A percentile compares a stretch with the other conserved stretches of the same genome.
phyloP scores from a whole-genome alignment of 2,888 invertebrate species.

The Cheilosia urbana region DNA sequence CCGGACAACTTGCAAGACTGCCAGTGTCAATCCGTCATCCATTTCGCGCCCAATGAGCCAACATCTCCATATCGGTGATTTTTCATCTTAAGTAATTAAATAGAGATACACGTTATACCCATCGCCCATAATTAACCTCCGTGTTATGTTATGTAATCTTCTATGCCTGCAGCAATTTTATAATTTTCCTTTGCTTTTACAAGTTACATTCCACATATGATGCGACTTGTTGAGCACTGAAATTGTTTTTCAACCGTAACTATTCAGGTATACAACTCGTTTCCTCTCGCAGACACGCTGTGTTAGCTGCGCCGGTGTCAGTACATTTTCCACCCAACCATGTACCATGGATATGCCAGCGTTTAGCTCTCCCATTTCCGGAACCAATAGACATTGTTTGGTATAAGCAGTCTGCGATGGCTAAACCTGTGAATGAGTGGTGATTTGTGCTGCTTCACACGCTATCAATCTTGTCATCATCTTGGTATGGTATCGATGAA shows the following conservation, averaged over 20 bases:
- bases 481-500: background rate
- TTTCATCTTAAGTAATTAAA: no score
- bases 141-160: background rate
- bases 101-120: no score
- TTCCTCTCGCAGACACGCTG: background rate
- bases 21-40: no score
- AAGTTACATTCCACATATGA: background rate
- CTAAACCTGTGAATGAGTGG: background rate
- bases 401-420: background rate
- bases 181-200: background rate
- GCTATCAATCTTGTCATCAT: slow-evolving; percentile 1
- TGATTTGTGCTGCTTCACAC: background rate
- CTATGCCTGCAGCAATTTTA: background rate
- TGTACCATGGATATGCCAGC: background rate
- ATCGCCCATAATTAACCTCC: no score
- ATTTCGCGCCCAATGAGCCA: no score
- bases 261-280: slow-evolving; percentile 10
- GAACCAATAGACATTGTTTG: background rate
- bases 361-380: background rate
- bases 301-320: background rate
- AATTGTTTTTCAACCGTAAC: slow-evolving; percentile 20
- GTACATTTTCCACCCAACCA: background rate
- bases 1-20: no score
- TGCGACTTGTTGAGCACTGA: slow-evolving; percentile 9
- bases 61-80: no score